Base-by-base conservation (phyloP, 2,113 vertebrate genomes). In the Serinus canaria region DNA sequence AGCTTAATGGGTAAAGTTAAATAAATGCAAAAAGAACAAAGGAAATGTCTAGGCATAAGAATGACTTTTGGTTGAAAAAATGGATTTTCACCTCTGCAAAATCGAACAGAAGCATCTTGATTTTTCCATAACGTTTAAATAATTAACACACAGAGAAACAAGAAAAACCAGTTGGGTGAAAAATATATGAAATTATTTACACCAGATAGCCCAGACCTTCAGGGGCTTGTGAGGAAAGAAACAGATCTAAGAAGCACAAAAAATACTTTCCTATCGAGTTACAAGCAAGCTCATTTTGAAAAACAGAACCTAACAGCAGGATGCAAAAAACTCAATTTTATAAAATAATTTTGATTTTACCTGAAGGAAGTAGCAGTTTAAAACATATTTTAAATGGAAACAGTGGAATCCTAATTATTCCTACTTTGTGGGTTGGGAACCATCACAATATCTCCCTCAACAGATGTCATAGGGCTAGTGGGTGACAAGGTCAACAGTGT, bases 81-180 rank as follows among this genome's bases (percentile, higher is more conserved):
- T 90, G 68, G 49, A 94, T 96, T 97, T 90, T 96, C 62, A 96
- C 21, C 43, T 94, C 62, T 90, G 94, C 62, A 62, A 83, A 96
- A 78, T 78, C 81, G 95, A 93, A 92, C 84, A 93, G 67, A 95
- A 95, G 27, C 75, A 72, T 86, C 15, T 24, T 67, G 52, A 82
- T 83, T 92, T 97, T 97, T 95, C 53, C 89, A n/a, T 78, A 94
- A 90, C 56, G 79, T 92, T 96, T 95, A 95, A 97, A 95, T 90
- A 47, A 87, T 59, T 93, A 83, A 23, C 35, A 75, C 27, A 90
- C 8, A 84, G 30, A 70, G 43, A 67, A 74, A 95, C 72, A 87
- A 56, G 58, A 78, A 94, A 95, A 97, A 76, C 3, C 28, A 93
- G 41, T 43, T 94, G 97, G 91, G 56, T 92, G 50, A 84, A 89